A percentile compares a stretch with the other conserved stretches of the same genome.
Evolutionary conservation across 2,797 vertebrate species (phyloP).

Genomic region (Manis pentadactyla): DNA sequence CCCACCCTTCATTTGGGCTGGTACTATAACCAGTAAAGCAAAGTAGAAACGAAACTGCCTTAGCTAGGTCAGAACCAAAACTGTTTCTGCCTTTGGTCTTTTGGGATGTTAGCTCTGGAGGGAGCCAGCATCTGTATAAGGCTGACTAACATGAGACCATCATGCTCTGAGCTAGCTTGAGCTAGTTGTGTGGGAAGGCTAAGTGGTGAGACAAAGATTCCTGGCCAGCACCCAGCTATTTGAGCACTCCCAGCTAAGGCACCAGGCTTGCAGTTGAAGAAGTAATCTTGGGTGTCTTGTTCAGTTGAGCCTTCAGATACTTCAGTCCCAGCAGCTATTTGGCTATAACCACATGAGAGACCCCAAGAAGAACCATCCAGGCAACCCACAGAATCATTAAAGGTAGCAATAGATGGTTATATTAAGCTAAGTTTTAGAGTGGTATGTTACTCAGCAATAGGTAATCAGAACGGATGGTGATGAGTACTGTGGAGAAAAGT

Average conservation of each 20-base stretch:
- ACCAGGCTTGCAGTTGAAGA: background rate
- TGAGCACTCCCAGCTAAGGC: background rate
- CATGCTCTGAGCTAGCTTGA: background rate
- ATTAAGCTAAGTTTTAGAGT: constrained; percentile 5
- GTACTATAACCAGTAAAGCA: background rate
- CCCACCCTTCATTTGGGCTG: background rate
- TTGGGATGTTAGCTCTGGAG: background rate
- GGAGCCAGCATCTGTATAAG: background rate
- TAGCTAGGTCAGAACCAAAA: background rate
- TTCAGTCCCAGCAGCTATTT: background rate
- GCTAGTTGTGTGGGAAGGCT: background rate
- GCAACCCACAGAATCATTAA: background rate
- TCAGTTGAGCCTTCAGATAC: background rate
- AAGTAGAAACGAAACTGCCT: background rate
- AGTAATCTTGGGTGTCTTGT: background rate
- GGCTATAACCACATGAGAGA: background rate
- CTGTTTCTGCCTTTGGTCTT: constrained; percentile 1
- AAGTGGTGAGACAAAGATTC: background rate
- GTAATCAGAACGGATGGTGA: background rate
- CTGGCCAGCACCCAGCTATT: background rate
- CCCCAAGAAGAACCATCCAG: background rate
- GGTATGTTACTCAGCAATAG: background rate
- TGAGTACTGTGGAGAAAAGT: background rate
- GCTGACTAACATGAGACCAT: background rate
- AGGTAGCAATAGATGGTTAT: background rate